Evolutionary conservation across 2,888 invertebrate genomes (phyloP).

Genomic region (Epinotia bilunana): DNA sequence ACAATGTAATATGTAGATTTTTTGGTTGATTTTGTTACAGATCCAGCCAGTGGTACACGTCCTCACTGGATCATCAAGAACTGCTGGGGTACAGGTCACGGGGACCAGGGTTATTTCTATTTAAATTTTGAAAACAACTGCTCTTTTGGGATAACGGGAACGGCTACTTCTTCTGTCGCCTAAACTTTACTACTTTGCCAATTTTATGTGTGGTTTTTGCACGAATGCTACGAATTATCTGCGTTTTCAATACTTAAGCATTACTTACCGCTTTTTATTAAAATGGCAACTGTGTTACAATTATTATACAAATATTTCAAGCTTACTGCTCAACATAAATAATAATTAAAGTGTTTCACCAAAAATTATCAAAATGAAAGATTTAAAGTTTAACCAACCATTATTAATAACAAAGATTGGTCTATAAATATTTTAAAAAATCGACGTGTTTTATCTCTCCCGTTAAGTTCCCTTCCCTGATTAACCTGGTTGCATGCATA

Average conservation of each 20-base stretch:
- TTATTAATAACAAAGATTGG: too few species aligned
- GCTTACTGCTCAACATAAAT: too few species aligned
- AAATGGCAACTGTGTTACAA: too few species aligned
- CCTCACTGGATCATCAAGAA: conserved; percentile 7
- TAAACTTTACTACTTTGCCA: neutral
- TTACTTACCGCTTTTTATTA: too few species aligned
- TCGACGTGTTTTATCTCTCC: too few species aligned
- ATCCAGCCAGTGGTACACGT: neutral
- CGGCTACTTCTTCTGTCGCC: neutral
- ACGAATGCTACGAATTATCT: neutral
- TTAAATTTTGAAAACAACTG: neutral
- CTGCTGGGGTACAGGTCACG: neutral
- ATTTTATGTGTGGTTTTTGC: neutral
- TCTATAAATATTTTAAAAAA: too few species aligned
- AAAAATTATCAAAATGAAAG: too few species aligned
- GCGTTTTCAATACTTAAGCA: neutral
- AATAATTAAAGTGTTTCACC: too few species aligned
- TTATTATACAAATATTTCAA: too few species aligned
- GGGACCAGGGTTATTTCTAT: neutral
- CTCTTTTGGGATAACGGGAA: neutral
- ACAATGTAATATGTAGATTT: neutral
- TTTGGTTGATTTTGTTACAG: neutral
- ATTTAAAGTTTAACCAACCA: too few species aligned
- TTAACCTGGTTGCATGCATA: too few species aligned
- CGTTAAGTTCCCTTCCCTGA: too few species aligned